Percentiles rank a stretch among this genome's conserved stretches.
Evolutionary conservation across 1,140 invertebrate species (phyloP).

Genomic region (Microvelia longipes): DNA sequence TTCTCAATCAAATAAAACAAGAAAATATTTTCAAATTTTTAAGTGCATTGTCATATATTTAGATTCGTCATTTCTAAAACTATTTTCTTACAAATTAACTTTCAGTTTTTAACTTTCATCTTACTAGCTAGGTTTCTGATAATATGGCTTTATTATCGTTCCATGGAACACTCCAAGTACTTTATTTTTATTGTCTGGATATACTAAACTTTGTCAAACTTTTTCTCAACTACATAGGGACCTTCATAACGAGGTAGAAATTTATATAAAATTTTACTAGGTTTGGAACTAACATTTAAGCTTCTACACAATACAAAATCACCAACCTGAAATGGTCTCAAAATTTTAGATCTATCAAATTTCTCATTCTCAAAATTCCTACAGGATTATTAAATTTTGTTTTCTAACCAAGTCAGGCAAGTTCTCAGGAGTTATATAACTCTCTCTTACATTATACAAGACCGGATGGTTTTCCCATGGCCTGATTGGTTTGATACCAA

Average conservation of each 20-base stretch:
- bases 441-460: neutral
- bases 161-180: neutral
- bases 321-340: neutral
- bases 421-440: neutral
- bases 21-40: too few species aligned
- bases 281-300: neutral
- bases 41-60: too few species aligned
- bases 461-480: neutral
- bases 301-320: neutral
- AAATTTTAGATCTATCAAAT: neutral
- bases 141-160: neutral
- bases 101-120: too few species aligned
- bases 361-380: neutral
- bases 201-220: neutral
- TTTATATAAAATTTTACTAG: neutral
- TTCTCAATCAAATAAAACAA: too few species aligned
- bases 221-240: neutral
- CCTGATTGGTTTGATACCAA: neutral
- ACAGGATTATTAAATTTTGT: neutral
- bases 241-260: neutral
- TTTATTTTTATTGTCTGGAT: neutral
- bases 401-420: neutral
- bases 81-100: too few species aligned
- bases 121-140: too few species aligned
- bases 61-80: too few species aligned